These are phyloP conservation scores for Brachyptera risi DNA, from an alignment of 2,888 invertebrate species.

Conservation along the genomic window DNA sequence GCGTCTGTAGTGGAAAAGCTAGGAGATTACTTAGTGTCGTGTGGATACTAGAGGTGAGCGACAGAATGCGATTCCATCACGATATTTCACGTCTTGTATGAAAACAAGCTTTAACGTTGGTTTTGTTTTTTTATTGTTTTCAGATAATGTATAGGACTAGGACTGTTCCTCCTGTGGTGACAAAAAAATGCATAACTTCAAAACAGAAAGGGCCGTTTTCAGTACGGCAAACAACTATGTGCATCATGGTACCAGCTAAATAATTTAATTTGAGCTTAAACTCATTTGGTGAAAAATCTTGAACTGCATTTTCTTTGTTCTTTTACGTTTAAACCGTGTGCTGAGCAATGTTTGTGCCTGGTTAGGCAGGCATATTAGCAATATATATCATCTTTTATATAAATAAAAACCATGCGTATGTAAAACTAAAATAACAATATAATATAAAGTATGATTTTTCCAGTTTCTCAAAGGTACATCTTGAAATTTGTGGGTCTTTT, in stretches of 20 bases:
- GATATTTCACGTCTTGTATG: neutral
- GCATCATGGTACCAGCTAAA: conserved; percentile 34
- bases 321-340: conserved; percentile 30
- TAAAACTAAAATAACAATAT: too few species aligned
- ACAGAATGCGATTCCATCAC: neutral
- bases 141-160: conserved; percentile 33
- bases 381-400: too few species aligned
- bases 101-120: neutral
- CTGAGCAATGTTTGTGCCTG: conserved; percentile 31
- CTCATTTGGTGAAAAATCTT: conserved; percentile 33
- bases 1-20: conserved; percentile 95
- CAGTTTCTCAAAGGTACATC: conserved; percentile 32
- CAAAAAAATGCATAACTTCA: conserved; percentile 32
- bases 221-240: conserved; percentile 35
- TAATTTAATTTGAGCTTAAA: conserved; percentile 32
- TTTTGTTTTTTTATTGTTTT: conserved; percentile 18
- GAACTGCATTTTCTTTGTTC: conserved; percentile 33
- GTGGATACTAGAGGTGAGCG: conserved; percentile 75
- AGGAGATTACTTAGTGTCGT: conserved; percentile 94
- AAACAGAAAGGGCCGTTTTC: conserved; percentile 34
- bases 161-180: conserved; percentile 34
- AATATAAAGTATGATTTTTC: too few species aligned
- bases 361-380: conserved; percentile 29
- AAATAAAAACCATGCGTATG: too few species aligned
- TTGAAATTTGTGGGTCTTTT: conserved; percentile 22